Conservation (phyloP, 2,113 vertebrate species). For the Forbesichthys agassizii region DNA sequence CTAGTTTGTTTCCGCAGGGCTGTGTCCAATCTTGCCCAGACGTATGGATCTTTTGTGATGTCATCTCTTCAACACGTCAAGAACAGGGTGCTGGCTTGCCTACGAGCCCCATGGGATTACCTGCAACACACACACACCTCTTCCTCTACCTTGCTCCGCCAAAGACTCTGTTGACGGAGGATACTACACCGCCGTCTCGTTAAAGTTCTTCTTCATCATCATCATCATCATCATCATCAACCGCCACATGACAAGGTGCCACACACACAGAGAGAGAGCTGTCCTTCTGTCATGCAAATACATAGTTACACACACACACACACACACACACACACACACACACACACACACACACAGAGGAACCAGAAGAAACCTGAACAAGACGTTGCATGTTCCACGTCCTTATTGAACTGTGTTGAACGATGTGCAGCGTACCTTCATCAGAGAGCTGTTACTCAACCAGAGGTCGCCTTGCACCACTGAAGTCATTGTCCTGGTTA, state of each 20-base stretch:
- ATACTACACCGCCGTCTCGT: constrained; percentile 18
- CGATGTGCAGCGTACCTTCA: no score
- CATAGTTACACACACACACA: not conserved
- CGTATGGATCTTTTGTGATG: constrained; percentile 18
- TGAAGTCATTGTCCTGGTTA: no score
- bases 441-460: no score
- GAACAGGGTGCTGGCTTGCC: constrained; percentile 1
- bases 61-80: constrained; percentile 10
- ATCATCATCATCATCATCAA: no score
- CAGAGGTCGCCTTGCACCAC: no score
- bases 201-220: not conserved
- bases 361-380: constrained; percentile 14
- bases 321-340: not conserved
- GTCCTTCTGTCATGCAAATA: not conserved
- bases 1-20: not conserved
- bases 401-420: constrained; percentile 16
- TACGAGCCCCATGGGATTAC: not conserved
- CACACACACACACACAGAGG: not conserved
- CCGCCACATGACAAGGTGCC: no score
- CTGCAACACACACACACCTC: not conserved
- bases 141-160: not conserved
- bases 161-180: not conserved
- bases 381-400: constrained; percentile 18
- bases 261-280: no score
- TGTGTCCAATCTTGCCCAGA: constrained; percentile 26